Percentiles rank a stretch among this genome's conserved stretches.
These are phyloP conservation scores for Cryptus viduatorius DNA, from an alignment of 2,888 invertebrate genomes.

Conservation along the genomic window DNA sequence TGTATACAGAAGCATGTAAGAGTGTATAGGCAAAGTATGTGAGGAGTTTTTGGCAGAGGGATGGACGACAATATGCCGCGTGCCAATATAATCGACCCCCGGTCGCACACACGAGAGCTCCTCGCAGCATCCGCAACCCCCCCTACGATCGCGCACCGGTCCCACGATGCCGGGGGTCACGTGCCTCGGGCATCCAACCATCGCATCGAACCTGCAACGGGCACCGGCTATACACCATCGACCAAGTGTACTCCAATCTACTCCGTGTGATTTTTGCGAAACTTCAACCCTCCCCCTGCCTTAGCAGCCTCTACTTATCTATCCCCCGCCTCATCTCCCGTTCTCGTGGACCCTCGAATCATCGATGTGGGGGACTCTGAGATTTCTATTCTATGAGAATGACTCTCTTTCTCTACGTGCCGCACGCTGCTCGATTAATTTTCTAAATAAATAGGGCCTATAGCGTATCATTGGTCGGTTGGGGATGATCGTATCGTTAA, in stretches of 20 bases:
- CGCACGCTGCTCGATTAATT: constrained; percentile 57
- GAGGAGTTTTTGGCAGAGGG: constrained; percentile 38
- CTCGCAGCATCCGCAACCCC: constrained; percentile 51
- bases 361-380: constrained; percentile 32
- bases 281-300: constrained; percentile 22
- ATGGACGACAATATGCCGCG: constrained; percentile 81
- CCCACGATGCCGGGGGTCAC: constrained; percentile 68
- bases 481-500: constrained; percentile 11
- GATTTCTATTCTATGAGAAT: constrained; percentile 58
- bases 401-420: constrained; percentile 40
- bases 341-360: background rate
- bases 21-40: constrained; percentile 12
- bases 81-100: constrained; percentile 81
- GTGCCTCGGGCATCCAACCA: constrained; percentile 55
- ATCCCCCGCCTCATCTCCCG: constrained; percentile 1
- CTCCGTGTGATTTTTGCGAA: constrained; percentile 80
- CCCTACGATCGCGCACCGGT: constrained; percentile 50
- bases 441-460: constrained; percentile 41
- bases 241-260: constrained; percentile 75
- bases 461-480: background rate
- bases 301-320: constrained; percentile 33
- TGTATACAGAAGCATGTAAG: background rate
- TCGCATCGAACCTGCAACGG: constrained; percentile 67
- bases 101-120: constrained; percentile 37
- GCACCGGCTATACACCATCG: constrained; percentile 61